phyloP scores from a whole-genome alignment of 2,797 vertebrate species.

The Acestrorhynchus altus region DNA sequence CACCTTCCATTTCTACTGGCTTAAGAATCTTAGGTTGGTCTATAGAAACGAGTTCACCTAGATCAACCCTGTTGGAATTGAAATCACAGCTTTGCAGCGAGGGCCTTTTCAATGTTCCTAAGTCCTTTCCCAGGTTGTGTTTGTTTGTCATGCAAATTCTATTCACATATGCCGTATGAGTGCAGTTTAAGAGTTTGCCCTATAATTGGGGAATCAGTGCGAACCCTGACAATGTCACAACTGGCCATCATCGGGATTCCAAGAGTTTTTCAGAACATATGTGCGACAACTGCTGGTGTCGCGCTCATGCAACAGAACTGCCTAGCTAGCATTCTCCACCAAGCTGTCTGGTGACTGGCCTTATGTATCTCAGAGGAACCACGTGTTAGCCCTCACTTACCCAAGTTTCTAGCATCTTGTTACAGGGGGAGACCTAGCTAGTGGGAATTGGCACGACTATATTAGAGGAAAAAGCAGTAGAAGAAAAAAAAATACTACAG shows the following conservation, averaged over 20 bases:
- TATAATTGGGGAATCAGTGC: not conserved
- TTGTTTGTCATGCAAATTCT: no score
- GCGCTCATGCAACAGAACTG: not conserved
- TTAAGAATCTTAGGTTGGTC: no score
- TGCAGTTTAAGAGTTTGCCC: not conserved
- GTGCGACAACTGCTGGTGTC: not conserved
- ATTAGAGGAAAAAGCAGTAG: not conserved
- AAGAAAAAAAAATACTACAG: constrained; percentile 60
- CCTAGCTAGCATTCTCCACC: not conserved
- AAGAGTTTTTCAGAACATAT: not conserved
- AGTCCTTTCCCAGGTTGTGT: no score
- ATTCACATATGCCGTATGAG: no score
- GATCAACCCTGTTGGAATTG: no score
- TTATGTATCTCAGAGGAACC: no score
- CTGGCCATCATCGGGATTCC: not conserved
- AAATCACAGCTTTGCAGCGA: no score
- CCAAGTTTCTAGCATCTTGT: not conserved
- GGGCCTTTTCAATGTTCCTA: no score
- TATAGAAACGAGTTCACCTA: no score
- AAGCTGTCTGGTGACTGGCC: not conserved
- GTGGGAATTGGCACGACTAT: not conserved
- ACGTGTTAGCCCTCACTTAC: not conserved
- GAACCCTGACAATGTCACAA: not conserved
- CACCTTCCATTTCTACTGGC: no score
- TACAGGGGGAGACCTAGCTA: constrained; percentile 1